These are phyloP conservation scores for Netelia fuscicornis DNA, from an alignment of 2,888 invertebrate genomes.

Conservation along the genomic window DNA sequence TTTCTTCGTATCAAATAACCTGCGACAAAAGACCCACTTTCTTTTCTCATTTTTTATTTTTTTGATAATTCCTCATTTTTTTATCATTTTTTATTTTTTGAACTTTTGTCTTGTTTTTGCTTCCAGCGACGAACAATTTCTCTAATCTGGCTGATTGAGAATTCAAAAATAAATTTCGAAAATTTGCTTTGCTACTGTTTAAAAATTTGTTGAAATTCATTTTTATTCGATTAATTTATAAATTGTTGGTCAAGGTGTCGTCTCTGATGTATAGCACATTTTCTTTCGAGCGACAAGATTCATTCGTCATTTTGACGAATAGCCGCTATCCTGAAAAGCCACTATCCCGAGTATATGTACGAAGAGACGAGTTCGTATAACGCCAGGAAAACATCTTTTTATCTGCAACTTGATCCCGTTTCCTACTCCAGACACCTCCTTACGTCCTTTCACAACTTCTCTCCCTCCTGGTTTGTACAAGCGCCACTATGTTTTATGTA, in stretches of 20 bases:
- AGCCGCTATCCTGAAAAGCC: conserved; percentile 17
- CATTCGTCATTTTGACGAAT: conserved; percentile 51
- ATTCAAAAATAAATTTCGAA: too few species aligned
- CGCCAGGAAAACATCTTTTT: conserved; percentile 30
- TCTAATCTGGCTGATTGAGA: too few species aligned
- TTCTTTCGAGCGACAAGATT: neutral
- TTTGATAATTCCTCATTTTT: neutral
- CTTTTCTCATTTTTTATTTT: neutral
- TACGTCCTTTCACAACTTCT: conserved; percentile 50
- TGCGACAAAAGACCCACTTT: conserved; percentile 81
- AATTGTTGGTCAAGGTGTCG: too few species aligned
- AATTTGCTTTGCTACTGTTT: neutral
- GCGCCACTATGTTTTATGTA: conserved; percentile 6
- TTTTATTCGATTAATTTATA: too few species aligned
- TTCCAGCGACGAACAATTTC: too few species aligned
- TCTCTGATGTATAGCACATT: neutral
- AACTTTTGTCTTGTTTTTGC: too few species aligned
- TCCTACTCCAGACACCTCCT: conserved; percentile 22
- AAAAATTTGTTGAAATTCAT: too few species aligned
- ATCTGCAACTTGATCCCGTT: conserved; percentile 57
- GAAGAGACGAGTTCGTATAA: conserved; percentile 3
- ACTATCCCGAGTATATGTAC: neutral
- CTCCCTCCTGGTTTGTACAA: conserved; percentile 17
- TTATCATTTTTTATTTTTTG: neutral
- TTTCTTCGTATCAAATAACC: conserved; percentile 89